Base-by-base conservation (phyloP, 1,140 invertebrate species). In the Eurosta solidaginis region DNA sequence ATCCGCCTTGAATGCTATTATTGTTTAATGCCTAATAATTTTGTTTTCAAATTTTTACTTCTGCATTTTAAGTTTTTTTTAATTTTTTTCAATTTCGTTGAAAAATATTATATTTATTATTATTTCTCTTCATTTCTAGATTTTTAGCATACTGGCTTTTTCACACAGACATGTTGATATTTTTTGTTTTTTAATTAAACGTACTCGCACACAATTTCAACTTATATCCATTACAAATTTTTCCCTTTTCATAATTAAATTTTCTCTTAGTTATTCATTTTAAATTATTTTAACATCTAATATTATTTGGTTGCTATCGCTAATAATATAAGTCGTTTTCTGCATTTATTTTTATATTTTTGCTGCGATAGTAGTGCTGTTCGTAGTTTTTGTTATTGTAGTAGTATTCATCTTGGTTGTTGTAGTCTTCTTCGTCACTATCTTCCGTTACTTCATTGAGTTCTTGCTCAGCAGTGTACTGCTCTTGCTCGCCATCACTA, bases 291-390 rank as follows among this genome's bases (percentile, higher is more conserved):
- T 40, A 22, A 40, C 10, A 74, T 68, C 33, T 76, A 47, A 42
- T 76, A 17, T 33, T 76, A 33, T 52, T 76, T 49, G 42, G 40
- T 59, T 36, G 5, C 14, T 22, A 74, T 78, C 47, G 68, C 59
- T 78, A 78, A 75, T 77, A 77, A 79, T 79, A 79, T 74, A 78
- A 76, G 74, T 78, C 78, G 52, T 78, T 50, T 77, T 77, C 75
- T 59, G 59, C 77, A 47, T 59, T 54, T 59, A 68, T 77, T 74
- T 47, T 50, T 78, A 75, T 47, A 44, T 74, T 74, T 44, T 54
- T 50, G 50, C 68, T 78, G 47, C 50, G 73, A 59, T 40, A 47
- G 36, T 78, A 54, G n/a, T 59, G 52, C 52, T 59, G 36, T 25
- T 78, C 49, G 49, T 74, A 33, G 14, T 59, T 7, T 40, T 78